Conservation (phyloP, 1,140 invertebrate species). For the Cheumatopsyche charites region DNA sequence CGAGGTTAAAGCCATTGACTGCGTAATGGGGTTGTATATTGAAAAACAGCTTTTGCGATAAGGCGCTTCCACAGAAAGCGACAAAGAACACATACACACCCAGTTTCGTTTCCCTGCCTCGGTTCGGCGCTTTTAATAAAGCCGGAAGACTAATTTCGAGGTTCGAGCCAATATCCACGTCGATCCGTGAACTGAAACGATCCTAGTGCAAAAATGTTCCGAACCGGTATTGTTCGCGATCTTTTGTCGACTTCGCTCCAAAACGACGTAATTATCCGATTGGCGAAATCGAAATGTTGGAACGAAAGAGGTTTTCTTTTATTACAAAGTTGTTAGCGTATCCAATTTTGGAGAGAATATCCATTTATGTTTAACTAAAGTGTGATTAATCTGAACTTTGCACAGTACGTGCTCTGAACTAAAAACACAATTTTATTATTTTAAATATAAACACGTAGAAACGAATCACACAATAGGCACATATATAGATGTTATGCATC, state of each 20-base stretch:
- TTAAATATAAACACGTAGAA: too few species aligned
- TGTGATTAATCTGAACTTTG: too few species aligned
- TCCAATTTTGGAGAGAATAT: too few species aligned
- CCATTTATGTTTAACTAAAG: too few species aligned
- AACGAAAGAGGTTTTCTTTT: too few species aligned
- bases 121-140: slow-evolving; percentile 9
- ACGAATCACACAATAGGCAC: too few species aligned
- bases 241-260: background rate
- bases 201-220: background rate
- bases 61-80: slow-evolving; percentile 6
- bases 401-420: too few species aligned
- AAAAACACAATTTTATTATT: too few species aligned
- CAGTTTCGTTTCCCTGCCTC: too few species aligned
- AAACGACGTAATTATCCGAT: background rate
- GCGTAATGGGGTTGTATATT: slow-evolving; percentile 34
- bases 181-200: background rate
- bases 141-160: background rate
- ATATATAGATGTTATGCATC: too few species aligned
- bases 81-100: background rate
- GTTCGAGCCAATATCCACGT: background rate
- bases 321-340: too few species aligned
- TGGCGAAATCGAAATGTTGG: too few species aligned
- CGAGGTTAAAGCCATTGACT: slow-evolving; percentile 36
- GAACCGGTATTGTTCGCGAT: background rate
- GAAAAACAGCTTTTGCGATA: slow-evolving; percentile 30